Evolutionary conservation across 2,113 vertebrate genomes (phyloP), one percentile per base, ranked within the genome.

Genomic region (Oncorhynchus nerka): DNA sequence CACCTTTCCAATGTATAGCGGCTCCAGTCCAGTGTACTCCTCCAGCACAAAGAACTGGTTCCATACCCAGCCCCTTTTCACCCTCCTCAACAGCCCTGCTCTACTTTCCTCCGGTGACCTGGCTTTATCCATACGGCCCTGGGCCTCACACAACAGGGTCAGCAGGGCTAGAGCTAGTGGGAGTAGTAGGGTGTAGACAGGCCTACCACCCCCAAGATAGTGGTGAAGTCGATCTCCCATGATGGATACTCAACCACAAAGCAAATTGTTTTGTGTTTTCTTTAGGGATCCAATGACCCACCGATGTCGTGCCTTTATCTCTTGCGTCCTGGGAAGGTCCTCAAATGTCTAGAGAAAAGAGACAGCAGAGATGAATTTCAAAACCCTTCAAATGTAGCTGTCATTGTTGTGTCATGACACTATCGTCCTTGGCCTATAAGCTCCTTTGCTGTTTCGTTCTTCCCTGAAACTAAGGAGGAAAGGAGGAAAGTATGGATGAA

Each of bases 1-100:
- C 90, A 99, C 97, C 97, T 99, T 99, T 86, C 97, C 97, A 0
- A 99, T 96, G 0, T 98, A 99, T 62, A 98, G 93, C 16, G 97
- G 97, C 57, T 99, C 97, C 3, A 96, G 94, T 62, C 97, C 97
- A 0, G 97, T 98, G 84, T 99, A 99, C 80, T 99, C 97, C 92
- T 99, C 97, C 89, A 99, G 86, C 85, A 99, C 97, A 0, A 99
- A 99, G 90, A 99, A 99, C 88, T 99, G 97, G 89, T 99, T 99
- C 97, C 97, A 99, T 62, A 99, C 97, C 97, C 97, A 99, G 82
- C 97, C 97, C 75, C 97, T 93, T 83, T 96, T 98, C 81, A 94
- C 94, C 49, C 97, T 91, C 8, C 89, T 93, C 55, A 95, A 96
- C 45, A 81, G 71, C 28, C 59, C 71, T 1, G 84, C 68, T 64